phyloP scores from a whole-genome alignment of 1,140 invertebrate species.

The Conopomorpha cramerella region DNA sequence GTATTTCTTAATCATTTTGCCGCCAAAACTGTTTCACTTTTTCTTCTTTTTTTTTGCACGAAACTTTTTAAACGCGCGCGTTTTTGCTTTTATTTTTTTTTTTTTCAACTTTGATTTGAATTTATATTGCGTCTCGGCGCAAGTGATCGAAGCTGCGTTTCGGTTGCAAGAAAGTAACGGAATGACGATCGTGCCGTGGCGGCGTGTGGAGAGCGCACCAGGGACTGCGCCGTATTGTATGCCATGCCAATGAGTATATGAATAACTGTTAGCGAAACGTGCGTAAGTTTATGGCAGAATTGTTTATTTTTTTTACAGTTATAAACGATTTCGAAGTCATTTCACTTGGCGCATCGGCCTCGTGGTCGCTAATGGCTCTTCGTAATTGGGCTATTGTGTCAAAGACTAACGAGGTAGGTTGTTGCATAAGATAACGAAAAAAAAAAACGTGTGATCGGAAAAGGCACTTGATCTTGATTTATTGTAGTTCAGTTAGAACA shows the following conservation, averaged over 20 bases:
- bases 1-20: conserved; percentile 29
- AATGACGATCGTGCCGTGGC: conserved; percentile 22
- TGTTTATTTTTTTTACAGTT: too few species aligned
- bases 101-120: neutral
- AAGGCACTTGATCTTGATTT: too few species aligned
- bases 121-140: neutral
- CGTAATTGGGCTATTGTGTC: too few species aligned
- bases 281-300: too few species aligned
- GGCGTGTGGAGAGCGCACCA: conserved; percentile 8
- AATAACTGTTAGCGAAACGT: conserved; percentile 27
- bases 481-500: too few species aligned
- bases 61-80: neutral
- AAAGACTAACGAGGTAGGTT: too few species aligned
- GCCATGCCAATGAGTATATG: conserved; percentile 35
- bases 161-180: conserved; percentile 21
- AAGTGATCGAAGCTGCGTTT: conserved; percentile 16
- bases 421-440: too few species aligned
- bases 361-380: too few species aligned
- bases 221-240: conserved; percentile 16
- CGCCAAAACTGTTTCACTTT: conserved; percentile 19
- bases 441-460: too few species aligned
- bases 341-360: too few species aligned
- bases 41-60: conserved; percentile 8
- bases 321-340: too few species aligned
- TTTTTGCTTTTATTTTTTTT: conserved; percentile 11